phyloP scores from a whole-genome alignment of 23 tunicate genomes.

The Trididemnum nubilum region DNA sequence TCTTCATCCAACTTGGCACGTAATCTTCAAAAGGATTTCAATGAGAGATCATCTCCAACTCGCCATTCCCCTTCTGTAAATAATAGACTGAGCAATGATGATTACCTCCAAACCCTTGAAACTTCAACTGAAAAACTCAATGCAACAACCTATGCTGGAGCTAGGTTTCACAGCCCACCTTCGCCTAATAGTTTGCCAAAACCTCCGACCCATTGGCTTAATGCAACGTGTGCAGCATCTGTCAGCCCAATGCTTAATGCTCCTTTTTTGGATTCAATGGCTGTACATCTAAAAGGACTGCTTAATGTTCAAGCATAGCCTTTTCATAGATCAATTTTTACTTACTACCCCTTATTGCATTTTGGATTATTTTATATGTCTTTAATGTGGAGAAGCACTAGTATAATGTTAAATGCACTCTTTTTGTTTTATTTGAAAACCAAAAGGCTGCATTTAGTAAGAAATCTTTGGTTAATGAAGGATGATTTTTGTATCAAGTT shows the following conservation, averaged over 20 bases:
- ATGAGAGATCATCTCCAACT: neutral
- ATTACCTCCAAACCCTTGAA: neutral
- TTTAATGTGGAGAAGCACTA: neutral
- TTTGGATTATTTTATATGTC: neutral
- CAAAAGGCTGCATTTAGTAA: too few relatives aligned
- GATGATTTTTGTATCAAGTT: too few relatives aligned
- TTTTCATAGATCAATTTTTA: neutral
- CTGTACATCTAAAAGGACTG: constrained; percentile 56
- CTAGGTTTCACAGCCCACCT: constrained; percentile 69
- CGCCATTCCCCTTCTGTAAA: neutral
- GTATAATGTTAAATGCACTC: too few relatives aligned
- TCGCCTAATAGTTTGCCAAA: constrained; percentile 58
- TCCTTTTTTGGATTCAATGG: constrained; percentile 29
- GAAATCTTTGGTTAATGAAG: too few relatives aligned
- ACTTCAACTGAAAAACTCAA: neutral
- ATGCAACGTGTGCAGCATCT: constrained; percentile 32
- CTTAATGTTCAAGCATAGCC: constrained; percentile 58
- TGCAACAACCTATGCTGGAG: constrained; percentile 58
- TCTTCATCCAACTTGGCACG: constrained; percentile 29
- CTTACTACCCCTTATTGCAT: neutral
- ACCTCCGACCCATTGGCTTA: constrained; percentile 73
- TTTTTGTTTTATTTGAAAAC: too few relatives aligned
- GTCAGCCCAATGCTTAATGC: constrained; percentile 8
- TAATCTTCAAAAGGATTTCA: neutral
- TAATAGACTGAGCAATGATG: neutral